Conservation (phyloP, 2,888 invertebrate genomes). For the Nymphalis urticae region DNA sequence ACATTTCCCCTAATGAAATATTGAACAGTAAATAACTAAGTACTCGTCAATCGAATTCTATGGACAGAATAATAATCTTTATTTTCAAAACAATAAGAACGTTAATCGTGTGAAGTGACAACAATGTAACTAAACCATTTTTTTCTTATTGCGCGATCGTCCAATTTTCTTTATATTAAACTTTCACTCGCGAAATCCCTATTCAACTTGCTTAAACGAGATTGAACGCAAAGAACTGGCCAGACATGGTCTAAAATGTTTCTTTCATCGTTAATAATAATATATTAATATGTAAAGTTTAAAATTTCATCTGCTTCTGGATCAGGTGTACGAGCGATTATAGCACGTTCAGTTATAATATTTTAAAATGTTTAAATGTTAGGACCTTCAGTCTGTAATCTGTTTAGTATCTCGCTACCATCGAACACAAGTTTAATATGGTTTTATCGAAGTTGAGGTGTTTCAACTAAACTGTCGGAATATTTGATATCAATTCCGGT, state of each 20-base stretch:
- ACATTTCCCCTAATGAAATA: slow-evolving; percentile 4
- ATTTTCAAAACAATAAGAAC: neutral
- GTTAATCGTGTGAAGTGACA: neutral
- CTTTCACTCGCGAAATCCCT: neutral
- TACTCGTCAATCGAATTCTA: neutral
- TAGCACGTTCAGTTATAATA: neutral
- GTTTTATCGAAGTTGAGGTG: neutral
- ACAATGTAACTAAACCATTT: neutral
- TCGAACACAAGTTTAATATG: neutral
- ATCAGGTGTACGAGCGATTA: neutral
- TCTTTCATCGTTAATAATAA: neutral
- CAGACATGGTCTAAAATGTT: neutral
- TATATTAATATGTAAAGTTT: neutral
- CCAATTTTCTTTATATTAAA: slow-evolving; percentile 10
- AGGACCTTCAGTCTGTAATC: neutral
- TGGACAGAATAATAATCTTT: neutral
- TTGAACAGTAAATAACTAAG: slow-evolving; percentile 7
- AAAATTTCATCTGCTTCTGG: neutral
- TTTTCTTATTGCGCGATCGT: neutral
- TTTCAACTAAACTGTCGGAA: too few relatives aligned
- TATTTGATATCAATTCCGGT: too few relatives aligned
- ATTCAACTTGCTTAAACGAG: neutral
- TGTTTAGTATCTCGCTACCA: neutral
- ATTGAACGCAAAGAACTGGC: neutral
- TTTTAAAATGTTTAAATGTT: neutral